phyloP scores from a whole-genome alignment of 2,888 invertebrate species.

The Eumacrocentrus americanus region DNA sequence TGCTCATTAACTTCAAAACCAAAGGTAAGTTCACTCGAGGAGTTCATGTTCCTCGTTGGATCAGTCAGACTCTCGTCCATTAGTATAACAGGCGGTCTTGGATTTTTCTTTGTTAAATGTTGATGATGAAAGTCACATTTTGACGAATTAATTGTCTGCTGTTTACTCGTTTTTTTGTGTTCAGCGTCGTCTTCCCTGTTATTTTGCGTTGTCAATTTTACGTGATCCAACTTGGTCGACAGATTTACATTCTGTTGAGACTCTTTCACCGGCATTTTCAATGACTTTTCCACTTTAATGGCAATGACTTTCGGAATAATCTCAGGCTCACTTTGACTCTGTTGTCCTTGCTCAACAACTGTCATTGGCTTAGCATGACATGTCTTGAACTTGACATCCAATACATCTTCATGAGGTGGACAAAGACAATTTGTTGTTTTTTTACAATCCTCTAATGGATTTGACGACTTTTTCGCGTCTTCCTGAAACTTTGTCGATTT shows the following conservation, averaged over 20 bases:
- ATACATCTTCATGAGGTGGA: not conserved
- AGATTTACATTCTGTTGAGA: constrained; percentile 26
- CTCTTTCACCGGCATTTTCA: constrained; percentile 31
- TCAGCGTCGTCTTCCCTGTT: not conserved
- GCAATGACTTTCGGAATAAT: constrained; percentile 13
- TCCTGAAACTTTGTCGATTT: constrained; percentile 36
- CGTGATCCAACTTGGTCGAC: not conserved
- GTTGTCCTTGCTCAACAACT: not conserved
- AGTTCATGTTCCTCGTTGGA: constrained; percentile 52
- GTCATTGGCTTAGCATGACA: not conserved
- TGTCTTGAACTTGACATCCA: not conserved
- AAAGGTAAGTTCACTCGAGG: constrained; percentile 74
- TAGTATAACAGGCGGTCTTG: constrained; percentile 75
- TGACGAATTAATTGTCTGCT: constrained; percentile 5
- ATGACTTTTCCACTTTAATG: constrained; percentile 35
- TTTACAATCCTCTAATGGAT: constrained; percentile 22
- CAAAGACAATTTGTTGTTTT: constrained; percentile 37
- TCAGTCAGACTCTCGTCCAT: constrained; percentile 65
- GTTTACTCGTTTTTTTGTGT: constrained; percentile 1
- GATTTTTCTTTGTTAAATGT: constrained; percentile 5
- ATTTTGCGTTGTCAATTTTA: not conserved
- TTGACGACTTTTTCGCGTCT: constrained; percentile 43
- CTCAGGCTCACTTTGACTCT: constrained; percentile 24
- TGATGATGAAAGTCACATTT: constrained; percentile 1
- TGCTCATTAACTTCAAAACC: constrained; percentile 81